These are phyloP conservation scores for Ricordea florida DNA, from an alignment of 92 coral and sea anemone genomes.

Conservation along the genomic window DNA sequence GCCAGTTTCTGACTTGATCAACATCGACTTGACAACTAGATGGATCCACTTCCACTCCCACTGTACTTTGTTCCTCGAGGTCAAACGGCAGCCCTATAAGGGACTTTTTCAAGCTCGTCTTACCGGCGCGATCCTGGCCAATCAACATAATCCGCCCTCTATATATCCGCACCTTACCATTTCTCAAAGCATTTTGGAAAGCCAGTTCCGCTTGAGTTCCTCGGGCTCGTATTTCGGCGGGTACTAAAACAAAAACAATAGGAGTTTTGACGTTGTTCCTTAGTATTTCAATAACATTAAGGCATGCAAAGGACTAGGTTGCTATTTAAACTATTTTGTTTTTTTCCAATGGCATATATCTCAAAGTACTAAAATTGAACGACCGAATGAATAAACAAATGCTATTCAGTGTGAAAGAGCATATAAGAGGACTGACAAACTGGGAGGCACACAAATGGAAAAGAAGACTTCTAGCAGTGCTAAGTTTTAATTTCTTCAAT, in stretches of 20 bases:
- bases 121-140: slow-evolving; percentile 79
- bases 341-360: too few species aligned
- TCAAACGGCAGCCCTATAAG: slow-evolving; percentile 52
- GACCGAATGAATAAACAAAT: too few species aligned
- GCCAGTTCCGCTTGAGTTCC: slow-evolving; percentile 53
- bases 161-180: slow-evolving; percentile 52
- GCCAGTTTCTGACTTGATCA: slow-evolving; percentile 31
- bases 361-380: too few species aligned
- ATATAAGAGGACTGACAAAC: too few species aligned
- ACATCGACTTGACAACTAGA: slow-evolving; percentile 45
- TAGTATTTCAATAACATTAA: too few species aligned
- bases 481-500: too few species aligned
- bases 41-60: slow-evolving; percentile 55
- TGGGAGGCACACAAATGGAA: too few species aligned
- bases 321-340: too few species aligned
- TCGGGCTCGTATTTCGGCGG: slow-evolving; percentile 49
- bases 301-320: not conserved
- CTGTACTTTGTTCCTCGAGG: slow-evolving; percentile 55
- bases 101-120: slow-evolving; percentile 74
- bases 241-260: too few species aligned
- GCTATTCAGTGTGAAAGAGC: too few species aligned
- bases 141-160: slow-evolving; percentile 71
- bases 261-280: too few species aligned
- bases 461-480: too few species aligned
- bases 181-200: slow-evolving; percentile 27